Base-by-base conservation (phyloP, 2,888 invertebrate genomes). In the Chaitophorus viminalis region DNA sequence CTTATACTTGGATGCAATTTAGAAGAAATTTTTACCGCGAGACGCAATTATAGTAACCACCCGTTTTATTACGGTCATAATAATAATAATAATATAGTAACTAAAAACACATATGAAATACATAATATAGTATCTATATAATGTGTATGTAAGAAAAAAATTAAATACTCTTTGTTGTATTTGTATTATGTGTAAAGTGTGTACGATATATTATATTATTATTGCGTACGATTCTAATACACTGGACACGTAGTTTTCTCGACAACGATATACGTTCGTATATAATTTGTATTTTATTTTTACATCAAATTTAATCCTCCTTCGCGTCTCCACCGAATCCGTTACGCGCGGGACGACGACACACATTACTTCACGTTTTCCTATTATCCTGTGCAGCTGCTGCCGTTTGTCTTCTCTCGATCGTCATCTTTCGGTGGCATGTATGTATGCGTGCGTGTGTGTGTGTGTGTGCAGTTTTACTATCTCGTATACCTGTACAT, bases 331-430 rank as follows among this genome's bases (percentile, higher is more conserved):
- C 3, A 21, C 11, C 52, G 77, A 31, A 29, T 31, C 52, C 17
- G 39, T 39, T 14, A n/a, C 8, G 46, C 82, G 46, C 82, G 54
- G 17, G 17, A n/a, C n/a, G 78, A 78, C 85, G 46, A 77, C 76
- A 70, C 72, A 39, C 86, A 78, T 86, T 86, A 86, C 70, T 86
- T 70, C 78, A 79, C 78, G 72, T 86, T 54, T 77, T 77, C 70
- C 77, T 46, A 85, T 84, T 76, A 70, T 86, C 31, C 77, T 39
- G 77, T 54, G 39, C 74, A 21, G 36, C 82, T 39, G 72, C n/a
- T 60, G 39, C 60, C 36, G 83, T 83, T 83, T 75, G 74, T 74
- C 74, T 74, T 52, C 65, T n/a, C 65, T 36, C 29, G 33, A 39
- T 54, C 52, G 36, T 21, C 31, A 9, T 72, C 82, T 46, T 14